Evolutionary conservation across 2,888 invertebrate genomes (phyloP).

Genomic region (Cephus spinipes): DNA sequence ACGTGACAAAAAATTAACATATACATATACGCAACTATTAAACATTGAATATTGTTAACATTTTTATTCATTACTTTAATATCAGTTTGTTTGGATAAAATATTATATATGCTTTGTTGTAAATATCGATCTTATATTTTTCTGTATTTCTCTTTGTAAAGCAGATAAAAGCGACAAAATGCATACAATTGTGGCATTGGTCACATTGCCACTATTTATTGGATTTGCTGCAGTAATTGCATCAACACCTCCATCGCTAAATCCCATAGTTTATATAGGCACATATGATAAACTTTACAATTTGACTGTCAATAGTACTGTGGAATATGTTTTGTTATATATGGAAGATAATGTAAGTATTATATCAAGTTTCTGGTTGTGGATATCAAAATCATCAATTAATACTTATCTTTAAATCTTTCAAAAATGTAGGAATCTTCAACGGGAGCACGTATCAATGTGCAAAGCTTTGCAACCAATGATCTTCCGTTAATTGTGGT

Average conservation of each 20-base stretch:
- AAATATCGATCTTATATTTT: not conserved
- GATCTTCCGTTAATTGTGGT: slow-evolving; percentile 79
- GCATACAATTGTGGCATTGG: slow-evolving; percentile 12
- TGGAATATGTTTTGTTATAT: slow-evolving; percentile 61
- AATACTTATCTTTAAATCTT: slow-evolving; percentile 20
- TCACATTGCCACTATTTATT: slow-evolving; percentile 14
- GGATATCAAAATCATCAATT: not conserved
- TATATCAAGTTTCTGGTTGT: not conserved
- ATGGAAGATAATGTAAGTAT: slow-evolving; percentile 49
- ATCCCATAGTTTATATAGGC: slow-evolving; percentile 51
- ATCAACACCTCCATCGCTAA: slow-evolving; percentile 35
- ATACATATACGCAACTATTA: not conserved
- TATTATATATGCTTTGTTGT: not conserved
- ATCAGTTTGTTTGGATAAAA: not conserved
- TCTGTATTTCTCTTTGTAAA: not conserved
- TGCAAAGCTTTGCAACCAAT: slow-evolving; percentile 67
- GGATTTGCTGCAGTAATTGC: slow-evolving; percentile 16
- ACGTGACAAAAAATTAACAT: not conserved
- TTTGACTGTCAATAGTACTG: slow-evolving; percentile 42
- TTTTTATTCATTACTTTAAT: not conserved
- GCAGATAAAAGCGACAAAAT: slow-evolving; percentile 3
- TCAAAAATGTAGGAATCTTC: slow-evolving; percentile 28
- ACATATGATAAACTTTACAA: slow-evolving; percentile 44
- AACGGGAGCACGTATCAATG: slow-evolving; percentile 53
- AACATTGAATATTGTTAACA: not conserved